A percentile compares a stretch with the other conserved stretches of the same genome.
Evolutionary conservation across 2,888 invertebrate genomes (phyloP).

Genomic region (Dendrolimus houi): DNA sequence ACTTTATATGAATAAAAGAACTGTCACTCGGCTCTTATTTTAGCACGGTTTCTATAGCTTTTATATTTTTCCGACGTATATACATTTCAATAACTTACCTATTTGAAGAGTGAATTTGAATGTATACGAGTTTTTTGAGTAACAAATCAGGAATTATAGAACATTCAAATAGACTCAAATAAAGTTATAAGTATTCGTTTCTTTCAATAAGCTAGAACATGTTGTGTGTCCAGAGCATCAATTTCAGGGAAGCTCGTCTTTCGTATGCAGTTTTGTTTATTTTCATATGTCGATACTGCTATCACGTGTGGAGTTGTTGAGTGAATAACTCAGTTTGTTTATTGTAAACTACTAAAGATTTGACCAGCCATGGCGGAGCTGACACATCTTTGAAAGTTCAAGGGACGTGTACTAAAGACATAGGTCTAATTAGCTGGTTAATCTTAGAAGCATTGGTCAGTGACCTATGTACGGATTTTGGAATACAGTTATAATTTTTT

Average conservation of each 20-base stretch:
- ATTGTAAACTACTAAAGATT: conserved; percentile 32
- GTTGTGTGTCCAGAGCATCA: too few species aligned
- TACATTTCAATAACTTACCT: too few species aligned
- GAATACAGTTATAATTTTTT: not conserved
- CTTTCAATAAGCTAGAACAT: too few species aligned
- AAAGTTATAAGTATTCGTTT: too few species aligned
- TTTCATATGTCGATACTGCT: conserved; percentile 57
- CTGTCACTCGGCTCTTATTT: too few species aligned
- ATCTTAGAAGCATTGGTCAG: conserved; percentile 4
- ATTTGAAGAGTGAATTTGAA: too few species aligned
- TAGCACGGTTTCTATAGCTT: too few species aligned
- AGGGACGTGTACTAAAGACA: not conserved
- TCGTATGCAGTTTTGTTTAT: conserved; percentile 52
- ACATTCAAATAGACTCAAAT: too few species aligned
- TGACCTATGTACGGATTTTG: conserved; percentile 5
- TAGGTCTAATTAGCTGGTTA: not conserved
- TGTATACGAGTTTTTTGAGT: too few species aligned
- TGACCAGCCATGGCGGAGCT: conserved; percentile 11
- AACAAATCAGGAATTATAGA: too few species aligned
- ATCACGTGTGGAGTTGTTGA: conserved; percentile 52
- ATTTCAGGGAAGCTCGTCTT: conserved; percentile 40
- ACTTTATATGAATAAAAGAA: too few species aligned
- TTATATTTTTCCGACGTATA: too few species aligned
- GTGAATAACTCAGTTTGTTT: conserved; percentile 57
- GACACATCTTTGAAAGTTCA: not conserved